Evolutionary conservation across 1,140 invertebrate genomes (phyloP).

Genomic region (Aradophagus sp.): DNA sequence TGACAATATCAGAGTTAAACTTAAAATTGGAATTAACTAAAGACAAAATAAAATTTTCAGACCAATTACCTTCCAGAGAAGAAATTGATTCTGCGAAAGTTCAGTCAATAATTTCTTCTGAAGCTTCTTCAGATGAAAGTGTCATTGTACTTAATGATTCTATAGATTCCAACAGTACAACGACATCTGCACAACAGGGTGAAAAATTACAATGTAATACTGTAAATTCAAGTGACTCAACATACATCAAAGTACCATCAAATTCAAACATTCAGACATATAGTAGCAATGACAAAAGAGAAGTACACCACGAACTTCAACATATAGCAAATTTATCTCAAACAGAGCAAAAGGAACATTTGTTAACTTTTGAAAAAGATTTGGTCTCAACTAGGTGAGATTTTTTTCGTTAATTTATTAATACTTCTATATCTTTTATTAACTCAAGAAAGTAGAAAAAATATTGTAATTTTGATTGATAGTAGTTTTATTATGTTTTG

Average conservation of each 20-base stretch:
- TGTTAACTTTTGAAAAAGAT: slow-evolving; percentile 21
- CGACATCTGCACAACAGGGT: too few species aligned
- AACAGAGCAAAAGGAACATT: slow-evolving; percentile 50
- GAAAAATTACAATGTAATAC: background rate
- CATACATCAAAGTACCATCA: background rate
- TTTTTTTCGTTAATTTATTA: slow-evolving; percentile 1
- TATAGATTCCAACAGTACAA: background rate
- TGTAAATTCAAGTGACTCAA: background rate
- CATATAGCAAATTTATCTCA: slow-evolving; percentile 44
- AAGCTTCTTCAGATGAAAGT: slow-evolving; percentile 5
- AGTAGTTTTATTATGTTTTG: background rate
- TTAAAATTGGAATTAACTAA: slow-evolving; percentile 16
- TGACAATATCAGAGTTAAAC: slow-evolving; percentile 39
- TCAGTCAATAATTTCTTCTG: background rate
- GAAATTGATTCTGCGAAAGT: background rate
- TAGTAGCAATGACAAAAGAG: slow-evolving; percentile 14
- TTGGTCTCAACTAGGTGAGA: slow-evolving; percentile 66
- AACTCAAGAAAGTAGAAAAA: too few species aligned
- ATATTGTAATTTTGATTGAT: background rate
- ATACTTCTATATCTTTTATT: background rate
- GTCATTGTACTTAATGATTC: slow-evolving; percentile 12
- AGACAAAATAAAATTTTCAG: background rate
- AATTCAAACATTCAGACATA: background rate
- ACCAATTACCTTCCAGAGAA: background rate
- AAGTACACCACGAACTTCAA: slow-evolving; percentile 28